Base-by-base conservation (phyloP, 2,888 invertebrate species). In the Folsomia candida region DNA sequence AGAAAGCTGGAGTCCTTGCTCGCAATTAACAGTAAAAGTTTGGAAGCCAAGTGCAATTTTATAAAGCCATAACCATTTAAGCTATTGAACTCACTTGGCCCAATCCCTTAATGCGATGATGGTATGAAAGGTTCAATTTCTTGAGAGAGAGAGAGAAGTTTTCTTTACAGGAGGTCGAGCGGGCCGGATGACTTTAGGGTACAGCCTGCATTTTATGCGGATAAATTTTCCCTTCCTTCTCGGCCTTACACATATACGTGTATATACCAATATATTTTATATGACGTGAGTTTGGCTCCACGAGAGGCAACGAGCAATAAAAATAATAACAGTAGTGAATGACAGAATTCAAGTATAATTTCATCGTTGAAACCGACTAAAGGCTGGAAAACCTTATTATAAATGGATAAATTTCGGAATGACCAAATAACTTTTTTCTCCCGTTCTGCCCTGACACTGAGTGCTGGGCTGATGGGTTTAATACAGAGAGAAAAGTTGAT, bases 11-110 rank as follows among this genome's bases (percentile, higher is more conserved):
- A 64, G 63, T 37, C 63, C 24, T 64, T 37, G 6, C 28, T 37
- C 25, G 37, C 51, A 64, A 64, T 64, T 64, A 64, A 64, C 63
- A 64, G 63, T 64, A 64, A 64, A 64, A 64, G 63, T 64, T 64
- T 64, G 63, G 61, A 61, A 27, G 61, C 26, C 2, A 37, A 37
- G 37, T 64, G 63, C 63, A 64, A 64, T 64, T 64, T 64, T 64
- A 64, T 64, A 64, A 64, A 29, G 51, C 51, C 63, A 64, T 64
- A 64, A 64, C 63, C 63, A 64, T 64, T 64, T 64, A 64, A 64
- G 63, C 37, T 64, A 64, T 64, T 64, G 63, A 64, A 64, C 63
- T 51, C 47, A 14, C 22, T 64, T 47, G 37, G 24, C 22, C 26
- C 51, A 37, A 64, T 64, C 47, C 47, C 22, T 54, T 22, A 54